Conservation (phyloP, 2,888 invertebrate genomes). For the Ganaspis brasiliensis region DNA sequence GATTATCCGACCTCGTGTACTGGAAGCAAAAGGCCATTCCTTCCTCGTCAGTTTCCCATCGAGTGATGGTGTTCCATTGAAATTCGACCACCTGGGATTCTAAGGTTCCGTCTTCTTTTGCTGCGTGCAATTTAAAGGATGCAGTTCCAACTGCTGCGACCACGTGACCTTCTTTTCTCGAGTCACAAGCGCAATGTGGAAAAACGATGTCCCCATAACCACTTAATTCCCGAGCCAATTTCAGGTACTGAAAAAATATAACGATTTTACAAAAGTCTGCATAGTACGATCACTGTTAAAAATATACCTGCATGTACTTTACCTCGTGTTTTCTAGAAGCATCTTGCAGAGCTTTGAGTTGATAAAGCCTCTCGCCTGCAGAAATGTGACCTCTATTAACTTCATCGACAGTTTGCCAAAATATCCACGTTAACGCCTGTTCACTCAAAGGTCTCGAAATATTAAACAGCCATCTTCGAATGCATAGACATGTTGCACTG, state of each 20-base stretch:
- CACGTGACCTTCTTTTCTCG: conserved; percentile 93
- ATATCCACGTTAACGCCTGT: conserved; percentile 91
- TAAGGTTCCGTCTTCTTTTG: conserved; percentile 89
- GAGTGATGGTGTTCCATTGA: conserved; percentile 90
- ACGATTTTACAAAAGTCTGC: too few species aligned
- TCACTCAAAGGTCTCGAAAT: conserved; percentile 86
- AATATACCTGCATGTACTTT: too few species aligned
- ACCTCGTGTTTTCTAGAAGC: conserved; percentile 91
- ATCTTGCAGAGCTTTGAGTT: conserved; percentile 97
- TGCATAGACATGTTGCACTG: conserved; percentile 94
- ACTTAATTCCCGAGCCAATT: conserved; percentile 91
- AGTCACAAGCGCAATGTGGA: conserved; percentile 96
- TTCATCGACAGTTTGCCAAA: conserved; percentile 97
- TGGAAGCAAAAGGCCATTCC: conserved; percentile 95
- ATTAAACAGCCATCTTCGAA: conserved; percentile 94
- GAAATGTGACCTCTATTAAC: conserved; percentile 96
- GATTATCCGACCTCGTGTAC: conserved; percentile 89
- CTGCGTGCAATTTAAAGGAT: conserved; percentile 89
- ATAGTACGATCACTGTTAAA: too few species aligned
- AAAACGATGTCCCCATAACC: conserved; percentile 97
- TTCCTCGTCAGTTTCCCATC: conserved; percentile 96
- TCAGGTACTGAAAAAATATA: conserved; percentile 85
- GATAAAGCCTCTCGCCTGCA: conserved; percentile 95
- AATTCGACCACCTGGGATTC: conserved; percentile 92
- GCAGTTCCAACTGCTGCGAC: conserved; percentile 87